Percentiles rank a stretch among this genome's conserved stretches.
Evolutionary conservation across 2,888 invertebrate species (phyloP).

Genomic region (Drosophila ezoana): DNA sequence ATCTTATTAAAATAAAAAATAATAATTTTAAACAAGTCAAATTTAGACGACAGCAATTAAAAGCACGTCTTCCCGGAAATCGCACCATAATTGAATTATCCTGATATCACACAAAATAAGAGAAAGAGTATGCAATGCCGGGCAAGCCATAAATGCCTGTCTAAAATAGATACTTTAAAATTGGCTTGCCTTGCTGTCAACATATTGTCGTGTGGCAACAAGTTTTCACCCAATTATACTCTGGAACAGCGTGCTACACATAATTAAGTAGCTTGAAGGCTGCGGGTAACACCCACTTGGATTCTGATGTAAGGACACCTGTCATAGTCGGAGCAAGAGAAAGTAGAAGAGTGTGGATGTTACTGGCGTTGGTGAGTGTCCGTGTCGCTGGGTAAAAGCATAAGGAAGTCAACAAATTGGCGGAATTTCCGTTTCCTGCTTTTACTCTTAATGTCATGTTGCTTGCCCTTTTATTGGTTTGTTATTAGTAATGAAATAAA

Average conservation of each 20-base stretch:
- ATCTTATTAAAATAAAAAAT: too few relatives aligned
- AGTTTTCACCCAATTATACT: slow-evolving; percentile 20
- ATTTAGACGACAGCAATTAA: too few relatives aligned
- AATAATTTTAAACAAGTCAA: too few relatives aligned
- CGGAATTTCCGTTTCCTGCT: slow-evolving; percentile 58
- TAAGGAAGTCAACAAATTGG: slow-evolving; percentile 54
- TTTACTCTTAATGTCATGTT: slow-evolving; percentile 39
- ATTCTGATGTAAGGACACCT: slow-evolving; percentile 6
- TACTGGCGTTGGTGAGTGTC: slow-evolving; percentile 7
- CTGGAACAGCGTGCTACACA: slow-evolving; percentile 37
- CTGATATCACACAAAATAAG: too few relatives aligned
- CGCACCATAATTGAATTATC: too few relatives aligned
- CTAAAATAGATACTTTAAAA: slow-evolving; percentile 21
- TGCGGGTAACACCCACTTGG: background rate
- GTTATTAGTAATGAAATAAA: slow-evolving; percentile 2
- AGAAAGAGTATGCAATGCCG: too few relatives aligned
- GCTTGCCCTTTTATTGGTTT: slow-evolving; percentile 7
- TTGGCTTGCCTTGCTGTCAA: slow-evolving; percentile 17
- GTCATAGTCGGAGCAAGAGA: background rate
- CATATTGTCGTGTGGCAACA: slow-evolving; percentile 26
- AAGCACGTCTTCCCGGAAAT: too few relatives aligned
- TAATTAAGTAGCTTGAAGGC: slow-evolving; percentile 14
- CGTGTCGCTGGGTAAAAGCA: slow-evolving; percentile 27
- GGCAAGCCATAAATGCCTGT: background rate
- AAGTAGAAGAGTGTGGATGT: background rate